phyloP scores from a whole-genome alignment of 2,113 vertebrate genomes.

The Chrysochloris asiatica region DNA sequence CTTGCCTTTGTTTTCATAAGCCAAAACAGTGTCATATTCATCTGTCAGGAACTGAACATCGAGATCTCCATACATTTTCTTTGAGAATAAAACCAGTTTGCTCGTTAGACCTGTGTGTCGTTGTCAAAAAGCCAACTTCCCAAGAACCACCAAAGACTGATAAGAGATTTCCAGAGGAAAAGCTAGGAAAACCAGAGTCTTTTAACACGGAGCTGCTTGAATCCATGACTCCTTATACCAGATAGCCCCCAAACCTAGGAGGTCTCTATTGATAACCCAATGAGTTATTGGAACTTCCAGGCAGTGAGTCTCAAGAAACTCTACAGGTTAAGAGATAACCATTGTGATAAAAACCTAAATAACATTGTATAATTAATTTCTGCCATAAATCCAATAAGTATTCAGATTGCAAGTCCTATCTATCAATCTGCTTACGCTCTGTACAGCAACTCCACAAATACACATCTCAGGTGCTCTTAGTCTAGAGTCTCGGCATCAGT shows the following conservation, averaged over 20 bases:
- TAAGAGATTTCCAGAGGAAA: neutral
- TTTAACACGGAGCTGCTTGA: neutral
- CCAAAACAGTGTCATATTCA: constrained; percentile 93
- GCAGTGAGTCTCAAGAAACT: constrained; percentile 35
- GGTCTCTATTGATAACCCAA: too few relatives aligned
- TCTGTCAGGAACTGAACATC: constrained; percentile 94
- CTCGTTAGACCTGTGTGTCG: constrained; percentile 35
- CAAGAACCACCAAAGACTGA: constrained; percentile 15
- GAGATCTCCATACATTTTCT: constrained; percentile 92
- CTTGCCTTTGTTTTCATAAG: constrained; percentile 94
- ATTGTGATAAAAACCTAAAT: neutral
- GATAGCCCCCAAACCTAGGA: too few relatives aligned
- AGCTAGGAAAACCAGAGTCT: constrained; percentile 38
- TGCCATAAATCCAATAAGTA: neutral
- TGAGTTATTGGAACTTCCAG: constrained; percentile 1
- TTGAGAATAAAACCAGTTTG: constrained; percentile 56
- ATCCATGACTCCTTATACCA: neutral
- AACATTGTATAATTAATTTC: neutral
- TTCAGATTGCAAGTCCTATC: neutral
- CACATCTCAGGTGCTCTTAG: neutral
- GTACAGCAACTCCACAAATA: constrained; percentile 5
- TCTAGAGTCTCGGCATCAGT: too few relatives aligned
- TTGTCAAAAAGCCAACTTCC: constrained; percentile 24
- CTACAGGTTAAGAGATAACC: neutral
- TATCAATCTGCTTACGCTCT: neutral